Evolutionary conservation across 2,797 vertebrate genomes (phyloP).

Genomic region (Sebastes jordani): DNA sequence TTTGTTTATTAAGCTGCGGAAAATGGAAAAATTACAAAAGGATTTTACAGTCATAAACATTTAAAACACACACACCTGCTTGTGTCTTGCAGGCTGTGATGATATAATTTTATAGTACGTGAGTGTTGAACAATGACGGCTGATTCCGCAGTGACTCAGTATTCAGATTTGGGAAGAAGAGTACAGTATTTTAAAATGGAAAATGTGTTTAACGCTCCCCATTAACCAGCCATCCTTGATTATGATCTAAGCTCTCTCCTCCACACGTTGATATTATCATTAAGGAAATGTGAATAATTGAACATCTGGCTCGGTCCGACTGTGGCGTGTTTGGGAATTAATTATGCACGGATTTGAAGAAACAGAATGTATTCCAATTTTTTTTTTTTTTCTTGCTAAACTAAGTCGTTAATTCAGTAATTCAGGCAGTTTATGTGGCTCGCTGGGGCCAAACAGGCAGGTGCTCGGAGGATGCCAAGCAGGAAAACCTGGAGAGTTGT

Average conservation of each 20-base stretch:
- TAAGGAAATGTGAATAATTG: slow-evolving; percentile 73
- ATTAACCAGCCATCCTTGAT: slow-evolving; percentile 62
- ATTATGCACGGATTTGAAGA: slow-evolving; percentile 61
- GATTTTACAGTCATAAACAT: background rate
- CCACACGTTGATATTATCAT: slow-evolving; percentile 70
- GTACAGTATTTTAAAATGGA: slow-evolving; percentile 29
- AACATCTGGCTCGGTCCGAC: slow-evolving; percentile 75
- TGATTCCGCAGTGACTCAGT: slow-evolving; percentile 29
- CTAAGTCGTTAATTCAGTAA: slow-evolving; percentile 62
- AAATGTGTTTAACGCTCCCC: slow-evolving; percentile 38
- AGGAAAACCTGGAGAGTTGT: background rate
- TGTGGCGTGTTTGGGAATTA: slow-evolving; percentile 50
- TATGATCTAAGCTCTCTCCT: slow-evolving; percentile 54
- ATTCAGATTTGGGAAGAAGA: background rate
- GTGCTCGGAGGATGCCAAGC: slow-evolving; percentile 34
- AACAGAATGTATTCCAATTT: slow-evolving; percentile 29
- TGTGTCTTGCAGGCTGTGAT: background rate
- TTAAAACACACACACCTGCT: background rate
- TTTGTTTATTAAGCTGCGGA: too few species aligned
- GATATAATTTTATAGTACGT: background rate
- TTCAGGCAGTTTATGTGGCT: slow-evolving; percentile 60
- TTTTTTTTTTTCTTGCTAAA: slow-evolving; percentile 7
- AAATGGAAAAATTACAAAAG: too few species aligned
- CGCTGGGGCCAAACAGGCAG: slow-evolving; percentile 58
- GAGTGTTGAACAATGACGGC: background rate